Conservation (phyloP, 2,888 invertebrate genomes). For the Nipponacmea schrenckii region DNA sequence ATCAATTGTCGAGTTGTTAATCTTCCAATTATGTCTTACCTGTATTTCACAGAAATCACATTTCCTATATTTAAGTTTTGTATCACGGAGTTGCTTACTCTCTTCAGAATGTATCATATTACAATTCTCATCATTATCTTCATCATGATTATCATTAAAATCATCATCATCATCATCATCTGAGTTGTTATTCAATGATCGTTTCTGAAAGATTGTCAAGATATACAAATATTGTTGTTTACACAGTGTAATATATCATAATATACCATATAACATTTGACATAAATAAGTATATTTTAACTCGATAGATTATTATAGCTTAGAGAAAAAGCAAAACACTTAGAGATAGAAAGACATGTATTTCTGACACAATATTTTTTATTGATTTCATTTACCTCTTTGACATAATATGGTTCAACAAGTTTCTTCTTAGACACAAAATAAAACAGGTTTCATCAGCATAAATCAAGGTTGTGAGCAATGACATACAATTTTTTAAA, state of each 20-base stretch:
- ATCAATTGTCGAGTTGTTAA: too few relatives aligned
- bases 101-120: slow-evolving; percentile 25
- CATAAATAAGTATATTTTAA: too few relatives aligned
- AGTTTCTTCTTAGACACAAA: neutral
- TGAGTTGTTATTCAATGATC: slow-evolving; percentile 25
- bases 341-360: too few relatives aligned
- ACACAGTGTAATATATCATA: neutral
- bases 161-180: slow-evolving; percentile 36
- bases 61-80: slow-evolving; percentile 41
- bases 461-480: neutral
- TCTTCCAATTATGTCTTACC: slow-evolving; percentile 30
- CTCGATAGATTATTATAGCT: too few relatives aligned
- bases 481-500: too few relatives aligned
- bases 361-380: too few relatives aligned
- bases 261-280: neutral
- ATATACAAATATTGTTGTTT: too few relatives aligned
- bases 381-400: too few relatives aligned
- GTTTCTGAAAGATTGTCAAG: slow-evolving; percentile 23
- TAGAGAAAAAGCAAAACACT: too few relatives aligned
- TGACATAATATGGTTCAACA: too few relatives aligned
- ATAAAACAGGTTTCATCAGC: neutral
- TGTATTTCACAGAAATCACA: slow-evolving; percentile 61
- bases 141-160: slow-evolving; percentile 23
- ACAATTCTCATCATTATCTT: slow-evolving; percentile 28
- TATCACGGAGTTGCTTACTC: slow-evolving; percentile 18